A percentile compares a stretch with the other conserved stretches of the same genome.
Conservation (phyloP, 2,797 vertebrate genomes). For the Urocyon cinereoargenteus region DNA sequence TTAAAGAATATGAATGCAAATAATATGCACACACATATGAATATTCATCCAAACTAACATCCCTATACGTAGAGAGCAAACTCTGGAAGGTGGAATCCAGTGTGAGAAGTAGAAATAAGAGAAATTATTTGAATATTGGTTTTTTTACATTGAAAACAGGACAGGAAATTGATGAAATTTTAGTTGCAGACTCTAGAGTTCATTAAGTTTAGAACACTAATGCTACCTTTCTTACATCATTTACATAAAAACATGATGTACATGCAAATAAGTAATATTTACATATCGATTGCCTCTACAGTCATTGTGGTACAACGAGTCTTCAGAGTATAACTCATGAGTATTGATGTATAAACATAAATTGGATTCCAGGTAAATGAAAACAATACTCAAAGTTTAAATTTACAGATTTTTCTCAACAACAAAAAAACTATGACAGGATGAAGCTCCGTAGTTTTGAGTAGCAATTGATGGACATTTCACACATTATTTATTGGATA, state of each 20-base stretch:
- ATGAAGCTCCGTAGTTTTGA: constrained; percentile 49
- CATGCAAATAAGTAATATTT: constrained; percentile 57
- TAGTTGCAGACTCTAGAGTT: neutral
- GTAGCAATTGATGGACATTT: constrained; percentile 61
- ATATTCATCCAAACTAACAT: neutral
- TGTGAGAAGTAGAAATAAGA: neutral
- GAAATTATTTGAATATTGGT: neutral
- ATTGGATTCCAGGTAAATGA: constrained; percentile 49
- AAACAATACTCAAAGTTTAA: constrained; percentile 21
- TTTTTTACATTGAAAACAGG: neutral
- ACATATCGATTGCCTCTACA: neutral
- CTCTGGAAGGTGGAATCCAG: neutral
- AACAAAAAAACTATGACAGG: constrained; percentile 31
- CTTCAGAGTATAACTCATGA: neutral
- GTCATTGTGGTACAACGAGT: neutral
- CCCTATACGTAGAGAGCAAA: neutral
- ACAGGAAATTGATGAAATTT: constrained; percentile 2
- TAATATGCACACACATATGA: neutral
- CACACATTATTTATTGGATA: constrained; percentile 63
- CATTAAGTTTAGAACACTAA: neutral
- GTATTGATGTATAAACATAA: constrained; percentile 35
- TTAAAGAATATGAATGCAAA: constrained; percentile 26
- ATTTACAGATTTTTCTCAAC: constrained; percentile 34
- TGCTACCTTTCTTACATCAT: neutral
- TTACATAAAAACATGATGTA: neutral